Evolutionary conservation across 2,888 invertebrate species (phyloP).

Genomic region (Neocrepidodera transversa): DNA sequence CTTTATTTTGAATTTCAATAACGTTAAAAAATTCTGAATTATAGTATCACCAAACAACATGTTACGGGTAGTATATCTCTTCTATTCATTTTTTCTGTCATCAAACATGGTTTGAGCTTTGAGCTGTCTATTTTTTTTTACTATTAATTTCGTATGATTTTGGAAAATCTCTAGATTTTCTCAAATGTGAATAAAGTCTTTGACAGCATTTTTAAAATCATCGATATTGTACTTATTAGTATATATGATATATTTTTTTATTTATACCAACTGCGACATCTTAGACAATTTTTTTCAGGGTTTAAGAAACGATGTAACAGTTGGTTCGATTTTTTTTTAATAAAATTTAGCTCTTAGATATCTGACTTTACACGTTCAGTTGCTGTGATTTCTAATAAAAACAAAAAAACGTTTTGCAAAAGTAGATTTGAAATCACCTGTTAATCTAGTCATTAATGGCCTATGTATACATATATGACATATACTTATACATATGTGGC

Average conservation of each 20-base stretch:
- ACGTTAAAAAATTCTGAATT: too few species aligned
- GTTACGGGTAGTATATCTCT: too few species aligned
- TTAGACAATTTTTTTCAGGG: background rate
- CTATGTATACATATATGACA: slow-evolving; percentile 39
- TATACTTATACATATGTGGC: slow-evolving; percentile 22
- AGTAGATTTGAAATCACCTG: slow-evolving; percentile 35
- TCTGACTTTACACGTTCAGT: slow-evolving; percentile 31
- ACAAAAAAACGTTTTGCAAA: slow-evolving; percentile 11
- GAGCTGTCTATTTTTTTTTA: too few species aligned
- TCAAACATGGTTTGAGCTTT: too few species aligned
- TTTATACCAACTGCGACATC: slow-evolving; percentile 4
- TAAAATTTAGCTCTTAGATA: slow-evolving; percentile 18
- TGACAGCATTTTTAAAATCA: too few species aligned
- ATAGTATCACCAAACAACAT: too few species aligned
- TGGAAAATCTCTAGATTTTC: too few species aligned
- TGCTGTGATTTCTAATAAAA: slow-evolving; percentile 40
- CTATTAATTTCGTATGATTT: too few species aligned
- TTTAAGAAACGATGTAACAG: background rate
- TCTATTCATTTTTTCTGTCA: too few species aligned
- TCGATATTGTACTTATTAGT: slow-evolving; percentile 7
- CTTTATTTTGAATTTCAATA: too few species aligned
- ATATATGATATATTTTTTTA: slow-evolving; percentile 3
- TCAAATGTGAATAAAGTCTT: too few species aligned
- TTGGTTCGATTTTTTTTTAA: slow-evolving; percentile 3
- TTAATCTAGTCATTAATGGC: slow-evolving; percentile 48